Conservation (phyloP, 2,113 vertebrate genomes). For the Xenopus borealis region DNA sequence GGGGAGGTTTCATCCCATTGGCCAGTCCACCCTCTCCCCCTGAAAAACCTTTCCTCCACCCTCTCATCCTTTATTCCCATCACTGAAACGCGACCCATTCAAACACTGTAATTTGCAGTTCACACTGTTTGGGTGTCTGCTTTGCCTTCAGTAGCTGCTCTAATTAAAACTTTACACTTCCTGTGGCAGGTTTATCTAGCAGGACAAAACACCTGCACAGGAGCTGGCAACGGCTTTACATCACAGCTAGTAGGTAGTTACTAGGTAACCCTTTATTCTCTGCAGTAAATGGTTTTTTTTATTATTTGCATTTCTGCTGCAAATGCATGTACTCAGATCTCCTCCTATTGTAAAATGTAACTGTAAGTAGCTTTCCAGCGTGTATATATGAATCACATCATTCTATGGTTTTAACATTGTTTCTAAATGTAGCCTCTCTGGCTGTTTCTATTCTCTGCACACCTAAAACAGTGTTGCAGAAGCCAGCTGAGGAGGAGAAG, state of each 20-base stretch:
- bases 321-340: too few relatives aligned
- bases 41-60: constrained; percentile 3
- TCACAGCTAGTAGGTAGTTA: background rate
- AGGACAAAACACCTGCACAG: constrained; percentile 14
- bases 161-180: constrained; percentile 36
- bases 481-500: too few relatives aligned
- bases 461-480: too few relatives aligned
- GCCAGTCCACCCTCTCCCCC: constrained; percentile 44
- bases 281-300: too few relatives aligned
- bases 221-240: background rate
- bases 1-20: constrained; percentile 73
- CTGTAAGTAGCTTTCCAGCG: too few relatives aligned
- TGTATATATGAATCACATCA: too few relatives aligned
- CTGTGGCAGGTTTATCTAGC: constrained; percentile 26
- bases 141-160: constrained; percentile 1
- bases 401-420: too few relatives aligned
- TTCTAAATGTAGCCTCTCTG: too few relatives aligned
- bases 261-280: background rate
- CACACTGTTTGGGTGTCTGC: constrained; percentile 39
- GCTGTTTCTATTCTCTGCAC: too few relatives aligned
- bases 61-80: constrained; percentile 37
- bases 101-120: constrained; percentile 16
- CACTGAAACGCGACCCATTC: constrained; percentile 38
- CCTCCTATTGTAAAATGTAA: too few relatives aligned
- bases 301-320: too few relatives aligned